Evolutionary conservation across 2,888 invertebrate species (phyloP).

Genomic region (Poecilus cupreus): DNA sequence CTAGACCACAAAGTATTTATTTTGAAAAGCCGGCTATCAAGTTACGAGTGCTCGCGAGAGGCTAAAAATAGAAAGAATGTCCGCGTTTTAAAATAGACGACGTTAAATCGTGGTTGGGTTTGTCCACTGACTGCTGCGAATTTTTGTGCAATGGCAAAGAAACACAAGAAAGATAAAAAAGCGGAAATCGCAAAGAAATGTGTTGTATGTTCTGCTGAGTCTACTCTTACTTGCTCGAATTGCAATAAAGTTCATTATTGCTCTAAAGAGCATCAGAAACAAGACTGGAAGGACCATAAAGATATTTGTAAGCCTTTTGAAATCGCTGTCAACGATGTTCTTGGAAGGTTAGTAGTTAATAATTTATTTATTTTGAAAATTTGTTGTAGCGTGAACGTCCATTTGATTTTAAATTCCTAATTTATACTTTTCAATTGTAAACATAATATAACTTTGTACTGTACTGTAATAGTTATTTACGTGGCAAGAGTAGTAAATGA

Average conservation of each 20-base stretch:
- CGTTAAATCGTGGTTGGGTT: not conserved
- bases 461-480: no score
- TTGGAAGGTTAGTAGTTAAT: conserved; percentile 60
- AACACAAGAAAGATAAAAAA: conserved; percentile 35
- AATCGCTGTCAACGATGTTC: conserved; percentile 64
- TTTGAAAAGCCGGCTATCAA: not conserved
- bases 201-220: not conserved
- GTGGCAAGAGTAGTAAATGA: no score
- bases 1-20: not conserved
- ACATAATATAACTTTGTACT: no score
- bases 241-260: conserved; percentile 78
- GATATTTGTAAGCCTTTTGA: conserved; percentile 75
- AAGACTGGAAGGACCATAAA: conserved; percentile 77
- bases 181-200: conserved; percentile 27
- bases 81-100: conserved; percentile 27
- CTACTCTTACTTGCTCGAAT: conserved; percentile 71
- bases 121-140: not conserved
- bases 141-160: conserved; percentile 41
- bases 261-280: conserved; percentile 75
- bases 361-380: not conserved
- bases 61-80: conserved; percentile 38
- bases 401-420: no score
- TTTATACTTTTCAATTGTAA: no score
- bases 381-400: no score
- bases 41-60: not conserved